Percentiles rank a stretch among this genome's conserved stretches.
Conservation (phyloP, 2,888 invertebrate species). For the Ennomos erosarius region DNA sequence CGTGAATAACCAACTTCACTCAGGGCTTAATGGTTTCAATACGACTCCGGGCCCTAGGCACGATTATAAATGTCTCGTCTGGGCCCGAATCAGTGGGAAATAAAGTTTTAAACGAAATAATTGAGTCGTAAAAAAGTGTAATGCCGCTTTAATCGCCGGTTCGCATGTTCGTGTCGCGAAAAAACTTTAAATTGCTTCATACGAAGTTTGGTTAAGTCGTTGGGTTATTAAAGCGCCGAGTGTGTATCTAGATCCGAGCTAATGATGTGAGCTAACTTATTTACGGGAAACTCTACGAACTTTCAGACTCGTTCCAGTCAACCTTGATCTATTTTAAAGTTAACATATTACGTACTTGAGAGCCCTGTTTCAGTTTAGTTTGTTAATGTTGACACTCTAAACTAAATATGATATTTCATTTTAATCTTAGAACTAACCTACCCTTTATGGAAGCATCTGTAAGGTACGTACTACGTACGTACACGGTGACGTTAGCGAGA, state of each 20-base stretch:
- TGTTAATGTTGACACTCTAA: too few relatives aligned
- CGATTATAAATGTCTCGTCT: conserved; percentile 36
- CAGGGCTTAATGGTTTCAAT: conserved; percentile 19
- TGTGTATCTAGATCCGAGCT: conserved; percentile 29
- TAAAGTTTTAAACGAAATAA: conserved; percentile 52
- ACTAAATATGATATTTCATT: too few relatives aligned
- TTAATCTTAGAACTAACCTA: background rate
- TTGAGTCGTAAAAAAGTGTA: conserved; percentile 66
- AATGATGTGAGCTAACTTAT: conserved; percentile 34
- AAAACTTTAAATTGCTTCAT: conserved; percentile 65
- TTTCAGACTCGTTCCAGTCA: conserved; percentile 28
- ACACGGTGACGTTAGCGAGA: background rate
- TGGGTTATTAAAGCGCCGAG: conserved; percentile 56
- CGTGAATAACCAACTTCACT: conserved; percentile 17
- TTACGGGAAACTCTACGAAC: conserved; percentile 24
- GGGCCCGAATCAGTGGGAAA: conserved; percentile 37
- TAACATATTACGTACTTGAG: too few relatives aligned
- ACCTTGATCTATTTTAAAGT: conserved; percentile 31
- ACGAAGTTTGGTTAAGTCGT: conserved; percentile 57
- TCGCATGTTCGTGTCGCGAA: conserved; percentile 64
- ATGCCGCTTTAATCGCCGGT: conserved; percentile 67
- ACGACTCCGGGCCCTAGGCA: conserved; percentile 14
- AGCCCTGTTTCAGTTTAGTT: too few relatives aligned
- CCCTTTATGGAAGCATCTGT: conserved; percentile 1
- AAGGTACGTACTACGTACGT: too few relatives aligned